Evolutionary conservation across 2,888 invertebrate genomes (phyloP), one percentile per base, ranked within the genome.

Genomic region (Scaptodrosophila latifasciaeformis): DNA sequence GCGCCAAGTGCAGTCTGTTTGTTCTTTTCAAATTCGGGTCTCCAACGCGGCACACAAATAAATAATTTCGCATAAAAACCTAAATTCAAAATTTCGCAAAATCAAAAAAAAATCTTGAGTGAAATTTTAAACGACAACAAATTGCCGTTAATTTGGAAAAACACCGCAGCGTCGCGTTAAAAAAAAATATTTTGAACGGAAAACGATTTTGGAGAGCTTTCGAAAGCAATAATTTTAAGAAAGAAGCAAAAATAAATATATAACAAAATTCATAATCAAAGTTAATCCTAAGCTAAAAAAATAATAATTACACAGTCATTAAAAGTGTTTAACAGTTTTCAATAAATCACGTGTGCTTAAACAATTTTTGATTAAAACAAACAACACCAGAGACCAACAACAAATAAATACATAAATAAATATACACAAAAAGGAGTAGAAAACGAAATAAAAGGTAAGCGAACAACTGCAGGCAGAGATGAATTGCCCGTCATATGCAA

Each of bases 281-380:
- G 17, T 37, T 37, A 15, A 37, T 37, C 24, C 24, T 7, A 24
- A 24, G 3, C 24, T n/a, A 34, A 34, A 13, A 46, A n/a, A 43
- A 15, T 39, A 49, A 55, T 47, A 75, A 75, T 67, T 59, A 67
- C 54, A 58, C 71, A 52, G 7, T 24, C 39, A 19, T 40, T 17
- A n/a, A 62, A 63, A 79, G 80, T 72, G 71, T 45, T 61, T 72
- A 72, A 72, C 77, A 72, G 71, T 79, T 70, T 51, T 63, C 54
- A 54, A 44, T 45, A 58, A 40, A 37, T 40, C 21, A 24, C 24
- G 24, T 24, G 24, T 17, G 35, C 17, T 35, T 21, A 10, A 19
- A 21, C 5, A 19, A 40, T 12, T n/a, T 27, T n/a, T 5, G 27
- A 48, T 7, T 24, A 48, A 47, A 60, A 40, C 37, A 62, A 57